Evolutionary conservation across 2,797 vertebrate species (phyloP).

Genomic region (Lacerta agilis): DNA sequence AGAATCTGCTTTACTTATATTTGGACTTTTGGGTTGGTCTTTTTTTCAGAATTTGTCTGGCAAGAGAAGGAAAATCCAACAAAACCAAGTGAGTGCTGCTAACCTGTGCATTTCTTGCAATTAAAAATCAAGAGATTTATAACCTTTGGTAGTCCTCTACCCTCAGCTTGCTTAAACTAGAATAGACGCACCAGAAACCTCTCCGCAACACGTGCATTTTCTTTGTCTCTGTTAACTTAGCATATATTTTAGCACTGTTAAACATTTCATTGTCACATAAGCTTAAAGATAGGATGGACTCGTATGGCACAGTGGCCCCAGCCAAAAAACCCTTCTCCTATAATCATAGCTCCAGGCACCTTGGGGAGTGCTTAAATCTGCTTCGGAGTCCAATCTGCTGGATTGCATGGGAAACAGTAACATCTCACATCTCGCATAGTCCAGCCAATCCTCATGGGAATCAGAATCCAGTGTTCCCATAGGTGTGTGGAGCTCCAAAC

Average conservation of each 20-base stretch:
- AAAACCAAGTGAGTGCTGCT: conserved; percentile 83
- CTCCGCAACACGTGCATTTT: neutral
- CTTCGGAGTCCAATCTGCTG: neutral
- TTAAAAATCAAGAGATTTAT: conserved; percentile 26
- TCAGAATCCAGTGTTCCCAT: neutral
- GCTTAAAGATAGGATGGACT: neutral
- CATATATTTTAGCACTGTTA: neutral
- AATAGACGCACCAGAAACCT: neutral
- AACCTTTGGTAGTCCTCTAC: neutral
- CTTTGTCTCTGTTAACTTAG: neutral
- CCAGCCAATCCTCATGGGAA: neutral
- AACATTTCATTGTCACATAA: neutral
- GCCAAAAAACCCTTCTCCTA: neutral
- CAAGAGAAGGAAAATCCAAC: conserved; percentile 88
- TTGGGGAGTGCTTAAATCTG: neutral
- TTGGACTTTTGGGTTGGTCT: conserved; percentile 43
- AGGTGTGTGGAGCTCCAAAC: neutral
- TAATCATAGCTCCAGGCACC: neutral
- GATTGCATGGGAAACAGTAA: neutral
- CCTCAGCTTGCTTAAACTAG: neutral
- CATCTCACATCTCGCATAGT: neutral
- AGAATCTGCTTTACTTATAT: neutral
- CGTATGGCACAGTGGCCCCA: neutral
- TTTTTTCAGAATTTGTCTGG: conserved; percentile 85
- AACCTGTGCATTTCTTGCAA: conserved; percentile 30